A percentile compares a stretch with the other conserved stretches of the same genome.
Evolutionary conservation across 2,797 vertebrate genomes (phyloP).

Genomic region (Apogon hyalosoma): DNA sequence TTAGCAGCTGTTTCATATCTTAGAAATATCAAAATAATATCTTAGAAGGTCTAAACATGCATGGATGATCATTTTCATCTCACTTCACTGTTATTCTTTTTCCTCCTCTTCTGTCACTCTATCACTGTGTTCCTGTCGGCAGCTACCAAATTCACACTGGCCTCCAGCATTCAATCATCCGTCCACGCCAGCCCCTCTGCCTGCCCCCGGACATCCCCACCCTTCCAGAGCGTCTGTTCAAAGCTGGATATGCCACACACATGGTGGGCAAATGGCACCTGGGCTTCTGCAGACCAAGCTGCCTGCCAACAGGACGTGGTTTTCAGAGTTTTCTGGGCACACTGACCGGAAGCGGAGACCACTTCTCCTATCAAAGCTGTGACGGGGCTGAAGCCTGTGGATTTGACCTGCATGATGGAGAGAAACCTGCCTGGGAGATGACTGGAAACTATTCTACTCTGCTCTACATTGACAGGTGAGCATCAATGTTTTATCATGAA

Average conservation of each 20-base stretch:
- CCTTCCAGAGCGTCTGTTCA: conserved; percentile 89
- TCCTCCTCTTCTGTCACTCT: conserved; percentile 14
- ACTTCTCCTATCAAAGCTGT: conserved; percentile 95
- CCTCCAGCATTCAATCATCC: conserved; percentile 95
- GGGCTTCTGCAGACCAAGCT: conserved; percentile 91
- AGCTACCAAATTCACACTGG: conserved; percentile 98
- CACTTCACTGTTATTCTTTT: conserved; percentile 21
- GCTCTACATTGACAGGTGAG: conserved; percentile 84
- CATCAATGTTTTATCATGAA: neutral
- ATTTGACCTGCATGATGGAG: conserved; percentile 93
- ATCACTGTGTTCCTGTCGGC: neutral
- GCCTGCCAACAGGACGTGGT: conserved; percentile 91
- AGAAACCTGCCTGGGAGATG: conserved; percentile 91
- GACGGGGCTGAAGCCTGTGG: conserved; percentile 93
- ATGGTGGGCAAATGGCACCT: conserved; percentile 99
- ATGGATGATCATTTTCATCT: neutral
- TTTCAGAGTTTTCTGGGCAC: conserved; percentile 95
- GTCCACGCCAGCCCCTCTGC: conserved; percentile 93
- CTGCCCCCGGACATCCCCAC: conserved; percentile 90
- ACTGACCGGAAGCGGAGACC: conserved; percentile 92
- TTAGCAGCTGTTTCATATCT: too few species aligned
- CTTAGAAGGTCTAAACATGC: too few species aligned
- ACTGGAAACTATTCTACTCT: conserved; percentile 92
- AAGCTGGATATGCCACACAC: conserved; percentile 91
- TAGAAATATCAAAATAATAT: too few species aligned